phyloP scores from a whole-genome alignment of 1,140 invertebrate species.

The Palaemon carinicauda region DNA sequence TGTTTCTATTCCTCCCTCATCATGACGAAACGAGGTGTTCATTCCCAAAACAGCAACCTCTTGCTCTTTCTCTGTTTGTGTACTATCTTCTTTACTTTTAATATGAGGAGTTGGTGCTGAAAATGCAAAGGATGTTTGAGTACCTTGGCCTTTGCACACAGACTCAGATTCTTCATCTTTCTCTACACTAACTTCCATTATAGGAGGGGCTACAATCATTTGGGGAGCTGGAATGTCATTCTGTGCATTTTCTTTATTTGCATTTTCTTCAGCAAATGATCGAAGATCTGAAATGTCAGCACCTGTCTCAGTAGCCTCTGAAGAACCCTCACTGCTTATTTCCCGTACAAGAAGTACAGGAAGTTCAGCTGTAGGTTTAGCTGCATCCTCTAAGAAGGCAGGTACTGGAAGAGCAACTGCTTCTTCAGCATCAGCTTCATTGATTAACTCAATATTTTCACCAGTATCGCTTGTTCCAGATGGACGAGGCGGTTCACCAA shows the following conservation, averaged over 20 bases:
- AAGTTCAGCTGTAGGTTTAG: slow-evolving; percentile 12
- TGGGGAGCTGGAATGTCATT: not conserved
- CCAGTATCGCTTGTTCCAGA: too few species aligned
- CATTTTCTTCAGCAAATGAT: slow-evolving; percentile 54
- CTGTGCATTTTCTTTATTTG: not conserved
- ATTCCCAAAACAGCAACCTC: slow-evolving; percentile 35
- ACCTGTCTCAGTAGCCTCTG: slow-evolving; percentile 58
- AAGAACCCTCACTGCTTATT: slow-evolving; percentile 31
- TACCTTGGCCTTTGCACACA: slow-evolving; percentile 13
- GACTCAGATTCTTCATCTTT: slow-evolving; percentile 3
- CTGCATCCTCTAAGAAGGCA: slow-evolving; percentile 1
- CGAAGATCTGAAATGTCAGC: slow-evolving; percentile 56
- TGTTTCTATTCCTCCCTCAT: slow-evolving; percentile 13
- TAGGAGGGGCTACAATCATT: not conserved
- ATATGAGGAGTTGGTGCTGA: not conserved
- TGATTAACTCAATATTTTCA: too few species aligned
- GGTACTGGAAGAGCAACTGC: not conserved
- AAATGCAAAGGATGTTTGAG: slow-evolving; percentile 25
- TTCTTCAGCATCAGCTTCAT: too few species aligned
- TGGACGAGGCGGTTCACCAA: too few species aligned
- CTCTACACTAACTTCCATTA: not conserved
- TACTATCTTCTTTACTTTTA: slow-evolving; percentile 19
- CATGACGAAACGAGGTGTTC: slow-evolving; percentile 21
- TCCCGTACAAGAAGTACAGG: slow-evolving; percentile 6
- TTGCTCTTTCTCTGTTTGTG: slow-evolving; percentile 29